A percentile compares a stretch with the other conserved stretches of the same genome.
Conservation (phyloP, 2,113 vertebrate genomes). For the Progne subis region DNA sequence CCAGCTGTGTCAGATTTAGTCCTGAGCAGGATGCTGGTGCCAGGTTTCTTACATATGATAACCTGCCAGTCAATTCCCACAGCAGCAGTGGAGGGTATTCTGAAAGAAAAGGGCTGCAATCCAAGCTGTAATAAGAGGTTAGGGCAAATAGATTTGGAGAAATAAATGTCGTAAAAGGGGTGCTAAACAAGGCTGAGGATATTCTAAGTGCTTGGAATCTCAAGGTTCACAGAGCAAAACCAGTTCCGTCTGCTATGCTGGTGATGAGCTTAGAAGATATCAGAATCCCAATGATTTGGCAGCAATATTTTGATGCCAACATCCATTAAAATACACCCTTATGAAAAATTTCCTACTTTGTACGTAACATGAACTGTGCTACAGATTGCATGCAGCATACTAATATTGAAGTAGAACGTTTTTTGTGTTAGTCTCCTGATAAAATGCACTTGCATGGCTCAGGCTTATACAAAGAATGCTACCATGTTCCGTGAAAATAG, state of each 20-base stretch:
- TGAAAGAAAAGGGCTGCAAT: not conserved
- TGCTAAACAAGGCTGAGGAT: not conserved
- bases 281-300: not conserved
- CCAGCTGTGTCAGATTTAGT: not conserved
- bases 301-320: not conserved
- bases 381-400: not conserved
- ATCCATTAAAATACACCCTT: not conserved
- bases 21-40: not conserved
- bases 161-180: not conserved
- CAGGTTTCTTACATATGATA: not conserved
- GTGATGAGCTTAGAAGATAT: not conserved
- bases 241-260: not conserved
- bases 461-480: not conserved
- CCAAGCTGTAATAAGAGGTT: conserved; percentile 25
- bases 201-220: not conserved
- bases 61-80: conserved; percentile 9
- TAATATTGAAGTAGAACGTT: not conserved
- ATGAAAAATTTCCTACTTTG: not conserved
- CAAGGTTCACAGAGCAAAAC: not conserved
- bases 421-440: not conserved
- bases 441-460: not conserved
- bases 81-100: not conserved
- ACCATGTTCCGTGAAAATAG: not conserved
- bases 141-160: not conserved
- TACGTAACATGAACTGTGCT: not conserved